Evolutionary conservation across 2,797 vertebrate species (phyloP).

Genomic region (Urophycis tenuis): DNA sequence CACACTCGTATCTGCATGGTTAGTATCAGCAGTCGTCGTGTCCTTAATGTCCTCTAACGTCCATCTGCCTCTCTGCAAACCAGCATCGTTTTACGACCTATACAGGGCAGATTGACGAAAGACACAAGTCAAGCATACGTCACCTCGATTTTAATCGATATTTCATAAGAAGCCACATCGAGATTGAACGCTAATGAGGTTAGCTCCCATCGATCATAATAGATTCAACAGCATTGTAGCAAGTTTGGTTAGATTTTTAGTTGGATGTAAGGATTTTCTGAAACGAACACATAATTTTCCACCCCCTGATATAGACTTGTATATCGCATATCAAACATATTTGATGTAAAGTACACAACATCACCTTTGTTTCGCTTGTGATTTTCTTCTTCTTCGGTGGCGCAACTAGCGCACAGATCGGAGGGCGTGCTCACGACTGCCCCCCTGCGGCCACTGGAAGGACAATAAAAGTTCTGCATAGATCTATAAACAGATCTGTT

Average conservation of each 20-base stretch:
- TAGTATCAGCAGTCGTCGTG: neutral
- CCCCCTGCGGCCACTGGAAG: neutral
- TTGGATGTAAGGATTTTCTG: neutral
- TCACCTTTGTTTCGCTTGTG: neutral
- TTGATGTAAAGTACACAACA: neutral
- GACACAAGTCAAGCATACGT: neutral
- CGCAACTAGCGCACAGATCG: no score
- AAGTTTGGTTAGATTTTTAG: neutral
- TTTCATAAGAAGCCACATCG: neutral
- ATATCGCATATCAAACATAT: neutral
- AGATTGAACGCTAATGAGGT: neutral
- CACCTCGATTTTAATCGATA: neutral
- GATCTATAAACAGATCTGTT: no score
- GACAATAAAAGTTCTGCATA: neutral
- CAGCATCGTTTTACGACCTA: neutral
- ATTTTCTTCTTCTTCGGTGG: neutral
- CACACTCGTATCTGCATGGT: neutral
- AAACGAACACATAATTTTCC: no score
- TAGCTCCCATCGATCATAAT: neutral
- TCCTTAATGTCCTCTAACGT: neutral
- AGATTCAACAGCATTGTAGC: neutral
- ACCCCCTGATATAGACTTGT: neutral
- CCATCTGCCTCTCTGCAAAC: neutral
- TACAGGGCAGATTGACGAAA: neutral
- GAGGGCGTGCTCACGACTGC: neutral